A percentile compares a stretch with the other conserved stretches of the same genome.
These are phyloP conservation scores for Murina feae DNA, from an alignment of 2,113 vertebrate genomes.

Conservation along the genomic window DNA sequence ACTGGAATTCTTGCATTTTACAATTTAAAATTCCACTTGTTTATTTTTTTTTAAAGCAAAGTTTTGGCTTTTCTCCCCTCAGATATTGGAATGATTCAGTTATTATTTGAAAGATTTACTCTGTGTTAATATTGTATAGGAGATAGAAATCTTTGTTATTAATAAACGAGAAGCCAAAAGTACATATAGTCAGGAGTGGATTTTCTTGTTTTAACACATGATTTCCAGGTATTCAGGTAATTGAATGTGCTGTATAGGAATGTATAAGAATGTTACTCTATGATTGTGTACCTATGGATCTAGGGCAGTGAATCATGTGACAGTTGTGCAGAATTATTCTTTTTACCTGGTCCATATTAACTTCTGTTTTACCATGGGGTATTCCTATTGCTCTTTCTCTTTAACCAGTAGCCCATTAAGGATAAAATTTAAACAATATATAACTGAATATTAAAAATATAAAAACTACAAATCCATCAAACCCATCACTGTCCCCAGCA, in stretches of 20 bases:
- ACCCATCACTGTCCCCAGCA: not conserved
- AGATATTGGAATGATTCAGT: not conserved
- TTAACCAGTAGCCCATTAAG: not conserved
- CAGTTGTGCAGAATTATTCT: not conserved
- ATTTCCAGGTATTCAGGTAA: not conserved
- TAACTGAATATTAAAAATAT: not conserved
- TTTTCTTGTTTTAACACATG: not conserved
- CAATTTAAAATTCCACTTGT: not conserved
- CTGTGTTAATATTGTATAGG: not conserved
- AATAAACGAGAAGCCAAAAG: not conserved
- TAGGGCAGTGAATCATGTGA: not conserved
- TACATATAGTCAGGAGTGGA: not conserved
- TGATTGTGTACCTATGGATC: not conserved
- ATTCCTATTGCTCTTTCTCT: not conserved
- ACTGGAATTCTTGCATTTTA: not conserved
- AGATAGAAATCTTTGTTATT: not conserved
- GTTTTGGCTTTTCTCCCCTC: not conserved
- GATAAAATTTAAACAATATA: not conserved
- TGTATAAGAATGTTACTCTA: not conserved
- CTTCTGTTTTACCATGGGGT: not conserved
- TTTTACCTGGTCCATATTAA: not conserved
- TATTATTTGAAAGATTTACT: slow-evolving; percentile 31
- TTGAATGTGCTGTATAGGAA: not conserved
- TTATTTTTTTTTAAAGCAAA: not conserved
- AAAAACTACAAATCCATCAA: not conserved